Conservation (phyloP, 2,113 vertebrate species). For the Australoheros scitulus region DNA sequence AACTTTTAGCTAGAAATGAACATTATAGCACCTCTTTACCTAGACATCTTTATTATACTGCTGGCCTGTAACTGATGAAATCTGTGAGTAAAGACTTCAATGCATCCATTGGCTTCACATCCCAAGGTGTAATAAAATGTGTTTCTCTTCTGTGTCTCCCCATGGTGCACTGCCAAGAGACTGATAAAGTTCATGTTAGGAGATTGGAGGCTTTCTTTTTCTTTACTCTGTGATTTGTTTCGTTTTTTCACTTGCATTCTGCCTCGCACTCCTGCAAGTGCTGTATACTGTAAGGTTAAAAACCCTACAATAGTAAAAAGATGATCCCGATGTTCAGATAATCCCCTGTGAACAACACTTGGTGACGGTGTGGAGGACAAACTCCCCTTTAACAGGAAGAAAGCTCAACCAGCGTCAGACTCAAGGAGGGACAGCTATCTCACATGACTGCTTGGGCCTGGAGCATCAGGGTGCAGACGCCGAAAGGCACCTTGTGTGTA, state of each 20-base stretch:
- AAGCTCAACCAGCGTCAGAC: too few relatives aligned
- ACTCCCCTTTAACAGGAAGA: not conserved
- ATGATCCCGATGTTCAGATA: not conserved
- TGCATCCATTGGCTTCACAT: not conserved
- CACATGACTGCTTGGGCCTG: not conserved
- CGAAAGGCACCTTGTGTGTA: not conserved
- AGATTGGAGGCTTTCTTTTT: too few relatives aligned
- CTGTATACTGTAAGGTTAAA: not conserved
- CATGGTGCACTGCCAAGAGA: too few relatives aligned
- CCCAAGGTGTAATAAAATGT: accelerated
- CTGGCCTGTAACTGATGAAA: not conserved
- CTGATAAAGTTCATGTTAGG: too few relatives aligned
- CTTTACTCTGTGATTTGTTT: too few relatives aligned
- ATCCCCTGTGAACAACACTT: not conserved
- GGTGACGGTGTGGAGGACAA: not conserved
- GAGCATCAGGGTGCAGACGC: not conserved
- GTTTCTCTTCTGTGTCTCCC: too few relatives aligned
- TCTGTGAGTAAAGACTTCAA: not conserved
- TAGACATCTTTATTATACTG: not conserved
- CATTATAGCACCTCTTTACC: not conserved
- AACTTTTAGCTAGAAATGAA: not conserved
- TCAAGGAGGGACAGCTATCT: not conserved
- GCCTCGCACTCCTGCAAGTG: not conserved
- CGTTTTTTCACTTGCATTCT: too few relatives aligned
- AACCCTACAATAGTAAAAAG: not conserved